Percentiles rank a stretch among this genome's conserved stretches.
phyloP scores from a whole-genome alignment of 2,797 vertebrate genomes.

The Chrysocyon brachyurus region DNA sequence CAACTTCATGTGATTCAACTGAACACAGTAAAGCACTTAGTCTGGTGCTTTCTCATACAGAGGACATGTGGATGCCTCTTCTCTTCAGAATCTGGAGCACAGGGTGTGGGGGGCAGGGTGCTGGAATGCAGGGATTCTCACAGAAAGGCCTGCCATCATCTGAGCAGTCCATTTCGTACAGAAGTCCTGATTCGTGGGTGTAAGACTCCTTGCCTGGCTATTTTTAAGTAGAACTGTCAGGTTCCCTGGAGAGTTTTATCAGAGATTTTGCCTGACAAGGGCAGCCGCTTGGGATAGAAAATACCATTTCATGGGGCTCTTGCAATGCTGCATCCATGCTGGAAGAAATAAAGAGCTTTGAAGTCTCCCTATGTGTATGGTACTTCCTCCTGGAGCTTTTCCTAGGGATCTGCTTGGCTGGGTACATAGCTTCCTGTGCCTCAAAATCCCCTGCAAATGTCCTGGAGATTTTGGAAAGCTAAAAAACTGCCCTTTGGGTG shows the following conservation, averaged over 20 bases:
- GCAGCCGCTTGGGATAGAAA: not conserved
- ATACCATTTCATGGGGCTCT: not conserved
- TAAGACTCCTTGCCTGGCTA: not conserved
- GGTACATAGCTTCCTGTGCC: rapidly evolving
- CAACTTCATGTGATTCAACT: not conserved
- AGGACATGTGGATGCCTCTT: not conserved
- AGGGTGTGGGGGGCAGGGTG: not conserved
- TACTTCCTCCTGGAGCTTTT: not conserved
- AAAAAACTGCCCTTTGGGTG: not conserved
- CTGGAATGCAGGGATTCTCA: not conserved
- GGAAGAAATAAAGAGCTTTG: not conserved
- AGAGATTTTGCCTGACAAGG: not conserved
- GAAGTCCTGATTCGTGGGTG: not conserved
- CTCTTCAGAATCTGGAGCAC: not conserved
- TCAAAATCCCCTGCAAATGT: not conserved
- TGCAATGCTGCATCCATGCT: not conserved
- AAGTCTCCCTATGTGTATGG: not conserved
- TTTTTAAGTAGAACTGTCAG: not conserved
- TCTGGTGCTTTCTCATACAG: not conserved
- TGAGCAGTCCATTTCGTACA: not conserved
- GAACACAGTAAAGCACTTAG: not conserved
- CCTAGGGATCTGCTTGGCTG: not conserved
- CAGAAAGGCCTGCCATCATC: not conserved
- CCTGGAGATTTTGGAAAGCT: not conserved
- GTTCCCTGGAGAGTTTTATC: not conserved